These are phyloP conservation scores for Poecilia wingei DNA, from an alignment of 2,797 vertebrate genomes.

Conservation along the genomic window DNA sequence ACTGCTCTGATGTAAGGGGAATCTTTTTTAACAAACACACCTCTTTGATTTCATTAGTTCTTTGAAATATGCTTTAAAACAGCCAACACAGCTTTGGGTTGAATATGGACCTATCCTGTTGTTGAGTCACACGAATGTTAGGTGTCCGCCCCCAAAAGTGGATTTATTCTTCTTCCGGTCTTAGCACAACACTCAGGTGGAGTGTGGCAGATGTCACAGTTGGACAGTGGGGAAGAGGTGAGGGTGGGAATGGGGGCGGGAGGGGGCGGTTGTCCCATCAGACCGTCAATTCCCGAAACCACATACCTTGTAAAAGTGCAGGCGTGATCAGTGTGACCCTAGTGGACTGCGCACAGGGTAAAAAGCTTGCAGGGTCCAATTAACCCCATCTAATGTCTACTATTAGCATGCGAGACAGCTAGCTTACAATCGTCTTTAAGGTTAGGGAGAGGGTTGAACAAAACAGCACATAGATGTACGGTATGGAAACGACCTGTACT, in stretches of 20 bases:
- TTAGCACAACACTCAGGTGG: too few species aligned
- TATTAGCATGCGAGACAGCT: not conserved
- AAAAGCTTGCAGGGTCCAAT: too few species aligned
- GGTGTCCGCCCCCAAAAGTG: not conserved
- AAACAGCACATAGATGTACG: not conserved
- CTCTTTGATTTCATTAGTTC: not conserved
- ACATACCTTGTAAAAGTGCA: too few species aligned
- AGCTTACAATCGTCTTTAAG: not conserved
- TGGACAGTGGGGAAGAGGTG: too few species aligned
- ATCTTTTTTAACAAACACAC: not conserved
- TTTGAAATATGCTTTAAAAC: not conserved
- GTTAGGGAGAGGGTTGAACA: not conserved
- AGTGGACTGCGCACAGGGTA: too few species aligned
- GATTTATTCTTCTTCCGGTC: not conserved
- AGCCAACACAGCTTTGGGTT: not conserved
- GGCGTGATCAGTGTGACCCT: too few species aligned
- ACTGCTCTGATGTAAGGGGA: not conserved
- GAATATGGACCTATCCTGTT: not conserved
- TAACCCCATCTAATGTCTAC: not conserved
- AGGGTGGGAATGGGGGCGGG: too few species aligned
- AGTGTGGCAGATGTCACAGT: too few species aligned
- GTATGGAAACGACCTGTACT: not conserved
- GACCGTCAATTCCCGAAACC: too few species aligned
- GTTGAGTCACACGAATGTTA: not conserved
- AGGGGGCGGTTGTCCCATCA: too few species aligned